phyloP scores from a whole-genome alignment of 2,113 vertebrate genomes.

The Gymnobelideus leadbeateri region DNA sequence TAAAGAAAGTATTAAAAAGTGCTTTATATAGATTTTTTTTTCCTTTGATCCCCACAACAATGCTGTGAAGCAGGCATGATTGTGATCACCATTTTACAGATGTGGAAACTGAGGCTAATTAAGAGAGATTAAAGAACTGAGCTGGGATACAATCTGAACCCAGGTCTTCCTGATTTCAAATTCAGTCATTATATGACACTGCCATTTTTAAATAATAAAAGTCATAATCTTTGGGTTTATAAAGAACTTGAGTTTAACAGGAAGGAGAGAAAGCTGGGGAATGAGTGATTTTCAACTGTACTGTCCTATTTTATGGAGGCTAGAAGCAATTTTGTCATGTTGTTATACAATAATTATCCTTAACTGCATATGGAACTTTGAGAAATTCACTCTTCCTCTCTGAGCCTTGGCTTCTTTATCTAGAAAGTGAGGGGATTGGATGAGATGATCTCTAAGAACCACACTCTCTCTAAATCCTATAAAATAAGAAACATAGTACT shows the following conservation, averaged over 20 bases:
- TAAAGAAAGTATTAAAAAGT: not conserved
- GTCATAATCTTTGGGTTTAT: not conserved
- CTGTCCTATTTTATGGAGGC: not conserved
- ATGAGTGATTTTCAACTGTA: not conserved
- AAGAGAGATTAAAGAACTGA: not conserved
- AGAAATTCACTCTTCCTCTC: not conserved
- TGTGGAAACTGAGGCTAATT: constrained; percentile 7
- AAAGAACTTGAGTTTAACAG: not conserved
- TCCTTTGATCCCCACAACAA: constrained; percentile 8
- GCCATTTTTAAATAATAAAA: not conserved
- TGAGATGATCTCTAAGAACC: not conserved
- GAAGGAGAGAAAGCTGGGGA: not conserved
- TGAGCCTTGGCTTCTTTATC: not conserved
- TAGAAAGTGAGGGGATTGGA: not conserved
- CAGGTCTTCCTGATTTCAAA: not conserved
- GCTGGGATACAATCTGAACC: not conserved
- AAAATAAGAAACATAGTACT: not conserved
- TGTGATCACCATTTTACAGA: not conserved
- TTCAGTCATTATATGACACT: not conserved
- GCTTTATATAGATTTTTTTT: not conserved
- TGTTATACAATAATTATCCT: not conserved
- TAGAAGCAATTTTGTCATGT: not conserved
- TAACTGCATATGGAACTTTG: not conserved
- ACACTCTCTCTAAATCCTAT: not conserved
- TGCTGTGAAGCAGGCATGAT: not conserved